A percentile compares a stretch with the other conserved stretches of the same genome.
Conservation (phyloP, 1,140 invertebrate species). For the Drosophila sturtevanti region DNA sequence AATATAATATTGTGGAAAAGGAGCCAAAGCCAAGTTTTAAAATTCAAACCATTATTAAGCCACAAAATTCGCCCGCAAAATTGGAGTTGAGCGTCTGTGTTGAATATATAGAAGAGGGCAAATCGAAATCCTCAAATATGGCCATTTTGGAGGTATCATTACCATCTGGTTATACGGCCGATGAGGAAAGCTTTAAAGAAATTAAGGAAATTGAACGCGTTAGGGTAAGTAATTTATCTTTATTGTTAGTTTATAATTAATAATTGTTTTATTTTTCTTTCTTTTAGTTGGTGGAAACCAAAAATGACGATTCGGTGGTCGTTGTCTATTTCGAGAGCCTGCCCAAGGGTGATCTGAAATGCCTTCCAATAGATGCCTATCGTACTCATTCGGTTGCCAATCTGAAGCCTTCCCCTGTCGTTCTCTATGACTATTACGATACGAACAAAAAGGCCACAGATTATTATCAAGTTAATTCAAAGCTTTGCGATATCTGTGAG, state of each 20-base stretch:
- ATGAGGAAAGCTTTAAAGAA: conserved; percentile 61
- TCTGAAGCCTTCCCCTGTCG: conserved; percentile 92
- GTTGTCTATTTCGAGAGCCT: conserved; percentile 94
- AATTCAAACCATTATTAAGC: conserved; percentile 88
- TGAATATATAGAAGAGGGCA: conserved; percentile 67
- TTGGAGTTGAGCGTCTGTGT: conserved; percentile 90
- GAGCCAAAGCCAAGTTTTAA: conserved; percentile 91
- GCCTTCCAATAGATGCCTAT: conserved; percentile 92
- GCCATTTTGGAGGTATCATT: conserved; percentile 93
- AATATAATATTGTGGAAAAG: conserved; percentile 92
- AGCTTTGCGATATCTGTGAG: conserved; percentile 73
- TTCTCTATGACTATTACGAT: conserved; percentile 96
- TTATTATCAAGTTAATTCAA: conserved; percentile 70
- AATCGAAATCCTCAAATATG: conserved; percentile 88
- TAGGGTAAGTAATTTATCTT: conserved; percentile 48
- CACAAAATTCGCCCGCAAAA: conserved; percentile 88
- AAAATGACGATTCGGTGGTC: conserved; percentile 89
- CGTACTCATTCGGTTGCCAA: conserved; percentile 92
- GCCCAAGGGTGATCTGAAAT: conserved; percentile 85
- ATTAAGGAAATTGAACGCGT: conserved; percentile 64
- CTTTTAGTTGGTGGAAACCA: conserved; percentile 88
- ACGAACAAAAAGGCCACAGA: conserved; percentile 86
- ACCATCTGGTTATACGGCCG: conserved; percentile 89
- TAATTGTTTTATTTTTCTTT: neutral
- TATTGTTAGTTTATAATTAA: neutral